Base-by-base conservation (phyloP, 1,140 invertebrate species). In the Nylanderia fulva region DNA sequence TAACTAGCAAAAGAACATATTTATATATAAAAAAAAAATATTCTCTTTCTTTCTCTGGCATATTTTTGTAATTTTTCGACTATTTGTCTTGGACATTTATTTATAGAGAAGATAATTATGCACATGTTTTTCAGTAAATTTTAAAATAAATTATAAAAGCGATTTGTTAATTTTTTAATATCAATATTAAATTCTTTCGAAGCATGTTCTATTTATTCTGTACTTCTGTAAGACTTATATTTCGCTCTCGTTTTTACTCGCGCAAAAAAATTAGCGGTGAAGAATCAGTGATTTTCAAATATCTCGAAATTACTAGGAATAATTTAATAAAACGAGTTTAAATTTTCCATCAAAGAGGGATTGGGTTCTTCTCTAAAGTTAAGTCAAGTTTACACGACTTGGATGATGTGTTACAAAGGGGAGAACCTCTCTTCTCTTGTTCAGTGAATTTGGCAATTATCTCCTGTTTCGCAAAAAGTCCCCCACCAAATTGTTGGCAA, bases 281-380 rank as follows among this genome's bases (percentile, higher is more conserved):
- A 29, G n/a, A 52, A 56, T 36, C 9, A 29, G 2, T 18, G 48
- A 15, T 9, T 7, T 29, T 33, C 21, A 29, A 27, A 7, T 13
- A 21, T 60, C 18, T 13, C 52, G 48, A 60, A 58, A 69, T 80
- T 69, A 80, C 64, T 54, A 80, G 71, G 36, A 39, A 54, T 79
- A 54, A 79, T 68, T 45, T 66, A 56, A 80, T 58, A 27, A 54
- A 54, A 79, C 33, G 24, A 42, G 24, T 7, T 27, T 45, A 21
- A 48, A 48, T 72, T 11, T 24, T 45, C 52, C 21, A 29, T 27
- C 18, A 4, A 52, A 24, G 7, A 42, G 24, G 15, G 13, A 42
- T 24, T 69, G 36, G 52, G 33, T 18, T 66, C 0, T 15, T 15
- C 24, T 72, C 11, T 13, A 36, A 24, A n/a, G n/a, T n/a, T n/a